Conservation (phyloP, 2,888 invertebrate genomes). For the Drosophila neotestacea region DNA sequence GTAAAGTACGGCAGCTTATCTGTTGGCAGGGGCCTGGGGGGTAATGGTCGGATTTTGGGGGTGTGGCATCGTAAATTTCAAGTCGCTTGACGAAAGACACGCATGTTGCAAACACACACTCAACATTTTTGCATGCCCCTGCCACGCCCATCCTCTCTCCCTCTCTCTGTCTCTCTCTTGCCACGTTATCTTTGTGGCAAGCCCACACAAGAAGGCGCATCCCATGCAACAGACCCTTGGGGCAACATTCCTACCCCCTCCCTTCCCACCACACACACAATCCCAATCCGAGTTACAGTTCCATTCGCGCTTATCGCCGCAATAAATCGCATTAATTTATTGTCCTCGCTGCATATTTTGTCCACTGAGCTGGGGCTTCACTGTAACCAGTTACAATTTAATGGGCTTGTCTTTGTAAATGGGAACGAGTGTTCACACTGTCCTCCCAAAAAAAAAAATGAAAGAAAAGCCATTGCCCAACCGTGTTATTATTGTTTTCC, state of each 20-base stretch:
- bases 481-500: slow-evolving; percentile 70
- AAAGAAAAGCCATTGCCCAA: slow-evolving; percentile 1
- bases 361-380: slow-evolving; percentile 63
- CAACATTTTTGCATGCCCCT: slow-evolving; percentile 64
- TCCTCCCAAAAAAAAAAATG: background rate
- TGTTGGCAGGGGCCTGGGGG: slow-evolving; percentile 6
- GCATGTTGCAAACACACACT: slow-evolving; percentile 14
- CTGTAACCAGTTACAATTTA: slow-evolving; percentile 61
- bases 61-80: slow-evolving; percentile 59
- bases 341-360: slow-evolving; percentile 80
- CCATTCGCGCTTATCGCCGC: slow-evolving; percentile 79
- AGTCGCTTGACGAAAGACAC: slow-evolving; percentile 50
- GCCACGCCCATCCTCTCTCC: background rate
- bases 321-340: slow-evolving; percentile 85
- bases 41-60: slow-evolving; percentile 9
- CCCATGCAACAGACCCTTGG: slow-evolving; percentile 32
- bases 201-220: slow-evolving; percentile 63
- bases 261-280: slow-evolving; percentile 2
- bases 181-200: slow-evolving; percentile 58
- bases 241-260: slow-evolving; percentile 3
- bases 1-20: slow-evolving; percentile 68
- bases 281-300: slow-evolving; percentile 11
- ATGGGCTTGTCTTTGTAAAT: slow-evolving; percentile 67
- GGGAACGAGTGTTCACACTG: background rate
- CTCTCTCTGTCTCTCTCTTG: too few relatives aligned